Conservation (phyloP, 2,113 vertebrate species). For the Vulpes vulpes region DNA sequence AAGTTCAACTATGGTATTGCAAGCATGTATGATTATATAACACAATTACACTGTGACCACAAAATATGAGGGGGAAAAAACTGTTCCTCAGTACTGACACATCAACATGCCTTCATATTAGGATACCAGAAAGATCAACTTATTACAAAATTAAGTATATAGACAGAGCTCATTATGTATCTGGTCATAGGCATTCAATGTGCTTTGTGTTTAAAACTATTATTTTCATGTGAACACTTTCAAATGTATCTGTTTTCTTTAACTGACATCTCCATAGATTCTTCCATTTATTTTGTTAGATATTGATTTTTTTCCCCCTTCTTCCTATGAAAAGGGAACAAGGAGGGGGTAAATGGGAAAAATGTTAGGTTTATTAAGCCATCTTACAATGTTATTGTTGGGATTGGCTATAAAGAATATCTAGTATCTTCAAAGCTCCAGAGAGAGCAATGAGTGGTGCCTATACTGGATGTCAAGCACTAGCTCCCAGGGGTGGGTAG, state of each 20-base stretch:
- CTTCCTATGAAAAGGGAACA: constrained; percentile 79
- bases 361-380: constrained; percentile 89
- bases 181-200: not conserved
- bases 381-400: constrained; percentile 87
- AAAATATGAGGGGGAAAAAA: not conserved
- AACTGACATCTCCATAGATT: constrained; percentile 17
- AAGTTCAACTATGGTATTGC: constrained; percentile 18
- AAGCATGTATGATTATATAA: not conserved
- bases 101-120: not conserved
- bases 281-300: constrained; percentile 67
- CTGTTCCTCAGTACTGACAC: not conserved
- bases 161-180: not conserved
- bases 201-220: not conserved
- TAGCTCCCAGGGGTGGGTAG: constrained; percentile 83
- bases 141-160: not conserved
- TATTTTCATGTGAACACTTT: not conserved
- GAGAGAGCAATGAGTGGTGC: constrained; percentile 86
- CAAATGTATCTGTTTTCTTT: constrained; percentile 58
- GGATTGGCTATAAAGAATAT: constrained; percentile 87
- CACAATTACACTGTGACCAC: not conserved
- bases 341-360: constrained; percentile 74
- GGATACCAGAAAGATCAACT: not conserved
- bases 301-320: constrained; percentile 82
- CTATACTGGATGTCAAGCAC: constrained; percentile 85
- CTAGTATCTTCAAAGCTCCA: constrained; percentile 85